phyloP scores from a whole-genome alignment of 2,797 vertebrate genomes.

The Gallinago nigripennis region DNA sequence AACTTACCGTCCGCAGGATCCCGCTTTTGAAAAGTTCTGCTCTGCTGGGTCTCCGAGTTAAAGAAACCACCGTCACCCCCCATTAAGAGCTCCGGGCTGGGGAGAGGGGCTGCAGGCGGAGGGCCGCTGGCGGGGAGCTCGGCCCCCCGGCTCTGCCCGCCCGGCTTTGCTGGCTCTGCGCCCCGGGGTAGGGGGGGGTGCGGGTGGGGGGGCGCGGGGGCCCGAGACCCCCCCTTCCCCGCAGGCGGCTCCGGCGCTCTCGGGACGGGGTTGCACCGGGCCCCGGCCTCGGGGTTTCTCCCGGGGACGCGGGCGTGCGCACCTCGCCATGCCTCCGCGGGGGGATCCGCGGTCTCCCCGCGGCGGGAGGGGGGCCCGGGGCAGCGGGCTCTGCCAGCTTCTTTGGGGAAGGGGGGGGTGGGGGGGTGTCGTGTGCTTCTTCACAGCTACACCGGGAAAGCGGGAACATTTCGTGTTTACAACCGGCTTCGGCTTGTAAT shows the following conservation, averaged over 20 bases:
- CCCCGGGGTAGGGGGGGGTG: background rate
- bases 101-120: background rate
- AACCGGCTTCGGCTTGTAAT: background rate
- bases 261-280: background rate
- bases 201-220: background rate
- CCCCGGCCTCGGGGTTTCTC: background rate
- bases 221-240: background rate
- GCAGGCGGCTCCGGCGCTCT: background rate
- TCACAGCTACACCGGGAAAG: background rate
- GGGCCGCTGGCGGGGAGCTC: background rate
- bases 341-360: background rate
- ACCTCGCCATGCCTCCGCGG: background rate
- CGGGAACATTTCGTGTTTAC: constrained; percentile 34
- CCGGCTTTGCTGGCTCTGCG: background rate
- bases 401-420: background rate
- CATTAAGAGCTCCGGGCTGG: background rate
- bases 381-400: background rate
- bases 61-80: background rate
- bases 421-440: background rate
- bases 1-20: constrained; percentile 31
- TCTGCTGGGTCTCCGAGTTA: background rate
- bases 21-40: constrained; percentile 27
- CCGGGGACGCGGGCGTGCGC: background rate
- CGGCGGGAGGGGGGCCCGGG: background rate
- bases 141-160: background rate